Evolutionary conservation across 1,140 invertebrate species (phyloP), one percentile per base, ranked within the genome.

Genomic region (Hycleus phaleratus): DNA sequence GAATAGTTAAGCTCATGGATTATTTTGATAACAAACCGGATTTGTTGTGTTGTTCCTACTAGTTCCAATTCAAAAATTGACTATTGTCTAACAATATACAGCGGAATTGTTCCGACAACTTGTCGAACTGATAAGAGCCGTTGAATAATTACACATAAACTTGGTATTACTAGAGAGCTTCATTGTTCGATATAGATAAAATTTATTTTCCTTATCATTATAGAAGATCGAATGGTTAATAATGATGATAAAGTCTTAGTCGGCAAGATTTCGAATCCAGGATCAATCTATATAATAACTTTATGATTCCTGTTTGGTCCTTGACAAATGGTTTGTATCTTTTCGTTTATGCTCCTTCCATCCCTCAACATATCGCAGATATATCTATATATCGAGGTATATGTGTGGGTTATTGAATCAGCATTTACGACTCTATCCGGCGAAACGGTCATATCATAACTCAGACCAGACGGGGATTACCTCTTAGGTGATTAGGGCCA

Each of bases 401-500:
- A 48, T n/a, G 65, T 65, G 65, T 68, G 58, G 65, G 61, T 68
- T 68, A 68, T 68, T 65, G 66, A 70, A 68, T 70, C 62, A 63
- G 61, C 68, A 62, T 68, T 69, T 69, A 69, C 63, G 65, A 65
- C 64, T 64, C 50, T 66, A 67, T 69, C 58, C 9, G 68, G 61
- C 62, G 61, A 62, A 62, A 59, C 67, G 68, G 64, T 64, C 66
- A 68, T 70, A 67, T 70, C 68, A 70, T 70, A 70, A 70, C 65
- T 70, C 68, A 70, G 32, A 60, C 49, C 58, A 51, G 61, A 64
- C 65, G 59, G 68, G 64, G 65, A 68, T 67, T 67, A 70, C 68
- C 68, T 70, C 67, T 70, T 70, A 70, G 63, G 67, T 70, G 68
- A 70, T 70, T 70, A 68, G 63, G 65, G 62, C 59, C 52, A 68